Percentiles rank a stretch among this genome's conserved stretches.
These are phyloP conservation scores for Sebastes matsubarae DNA, from an alignment of 2,797 vertebrate genomes.

Conservation along the genomic window DNA sequence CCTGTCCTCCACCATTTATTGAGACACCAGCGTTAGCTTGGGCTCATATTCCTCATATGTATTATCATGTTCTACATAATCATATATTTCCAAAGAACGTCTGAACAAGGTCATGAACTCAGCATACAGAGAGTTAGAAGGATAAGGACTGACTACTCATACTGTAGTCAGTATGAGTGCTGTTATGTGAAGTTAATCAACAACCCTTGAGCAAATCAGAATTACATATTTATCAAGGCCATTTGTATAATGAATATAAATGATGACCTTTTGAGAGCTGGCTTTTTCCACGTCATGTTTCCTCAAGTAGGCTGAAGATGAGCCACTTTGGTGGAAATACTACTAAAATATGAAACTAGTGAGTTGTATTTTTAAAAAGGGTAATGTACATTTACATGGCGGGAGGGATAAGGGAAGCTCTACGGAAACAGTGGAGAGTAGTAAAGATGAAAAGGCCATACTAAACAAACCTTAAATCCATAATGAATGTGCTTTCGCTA, in stretches of 20 bases:
- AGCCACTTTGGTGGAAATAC: constrained; percentile 24
- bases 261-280: constrained; percentile 60
- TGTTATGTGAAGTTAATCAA: constrained; percentile 69
- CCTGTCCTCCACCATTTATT: too few species aligned
- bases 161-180: constrained; percentile 5
- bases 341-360: constrained; percentile 7
- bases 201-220: constrained; percentile 60
- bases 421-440: not conserved
- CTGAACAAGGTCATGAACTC: constrained; percentile 5
- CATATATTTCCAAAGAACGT: not conserved
- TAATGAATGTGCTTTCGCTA: not conserved
- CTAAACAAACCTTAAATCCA: not conserved
- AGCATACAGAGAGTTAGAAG: not conserved
- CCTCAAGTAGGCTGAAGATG: constrained; percentile 34
- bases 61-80: not conserved
- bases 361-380: not conserved
- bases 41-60: not conserved
- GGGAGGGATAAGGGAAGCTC: not conserved
- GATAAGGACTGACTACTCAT: constrained; percentile 9
- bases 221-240: constrained; percentile 59
- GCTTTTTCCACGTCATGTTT: constrained; percentile 34
- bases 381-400: not conserved
- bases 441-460: not conserved
- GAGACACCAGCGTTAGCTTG: not conserved
- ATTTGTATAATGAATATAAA: constrained; percentile 69